These are phyloP conservation scores for Gobio occitaniae DNA, from an alignment of 2,797 vertebrate genomes.

Conservation along the genomic window DNA sequence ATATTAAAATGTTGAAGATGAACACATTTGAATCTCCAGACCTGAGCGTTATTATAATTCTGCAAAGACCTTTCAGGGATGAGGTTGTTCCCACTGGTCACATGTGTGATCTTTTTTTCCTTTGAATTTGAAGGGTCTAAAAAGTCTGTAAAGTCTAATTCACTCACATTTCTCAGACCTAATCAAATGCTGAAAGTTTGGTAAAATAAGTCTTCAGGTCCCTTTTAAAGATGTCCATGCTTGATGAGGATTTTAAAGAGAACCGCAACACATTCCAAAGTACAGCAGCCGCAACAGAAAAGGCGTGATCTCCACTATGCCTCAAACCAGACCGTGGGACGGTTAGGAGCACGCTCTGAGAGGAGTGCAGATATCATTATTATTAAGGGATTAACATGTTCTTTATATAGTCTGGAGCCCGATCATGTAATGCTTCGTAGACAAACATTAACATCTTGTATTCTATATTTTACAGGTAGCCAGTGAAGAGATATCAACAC, in stretches of 20 bases:
- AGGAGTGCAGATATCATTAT: too few species aligned
- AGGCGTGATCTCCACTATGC: background rate
- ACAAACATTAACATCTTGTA: too few species aligned
- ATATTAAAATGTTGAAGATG: background rate
- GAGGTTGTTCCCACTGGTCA: background rate
- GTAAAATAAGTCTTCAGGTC: background rate
- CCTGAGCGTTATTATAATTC: background rate
- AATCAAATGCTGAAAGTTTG: background rate
- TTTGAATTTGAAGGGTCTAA: background rate
- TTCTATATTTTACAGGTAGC: too few species aligned
- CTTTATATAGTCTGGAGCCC: too few species aligned
- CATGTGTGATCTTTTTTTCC: background rate
- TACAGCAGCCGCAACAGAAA: background rate
- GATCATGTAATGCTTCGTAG: too few species aligned
- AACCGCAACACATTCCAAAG: background rate
- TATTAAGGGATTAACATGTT: too few species aligned
- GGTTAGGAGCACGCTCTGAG: too few species aligned
- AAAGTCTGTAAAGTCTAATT: too few species aligned
- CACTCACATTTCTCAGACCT: background rate
- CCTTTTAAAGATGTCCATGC: background rate
- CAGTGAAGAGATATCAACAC: too few species aligned
- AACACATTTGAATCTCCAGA: background rate
- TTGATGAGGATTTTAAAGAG: background rate
- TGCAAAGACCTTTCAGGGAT: background rate
- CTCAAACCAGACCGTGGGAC: too few species aligned